These are phyloP conservation scores for Apaloderma vittatum DNA, from an alignment of 2,113 vertebrate genomes.

Conservation along the genomic window DNA sequence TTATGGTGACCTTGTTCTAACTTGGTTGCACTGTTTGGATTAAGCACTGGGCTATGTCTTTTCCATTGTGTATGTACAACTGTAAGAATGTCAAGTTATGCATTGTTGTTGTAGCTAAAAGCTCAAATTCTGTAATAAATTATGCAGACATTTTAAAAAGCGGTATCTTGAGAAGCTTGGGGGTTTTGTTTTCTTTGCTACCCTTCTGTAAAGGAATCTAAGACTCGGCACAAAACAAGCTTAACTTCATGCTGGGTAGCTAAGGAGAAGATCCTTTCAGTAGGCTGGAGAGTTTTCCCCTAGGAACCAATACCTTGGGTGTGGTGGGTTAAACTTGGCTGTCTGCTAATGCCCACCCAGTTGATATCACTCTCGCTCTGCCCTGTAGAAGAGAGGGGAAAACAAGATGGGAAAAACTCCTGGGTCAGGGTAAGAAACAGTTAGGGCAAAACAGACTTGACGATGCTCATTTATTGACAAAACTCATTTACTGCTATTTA, in stretches of 20 bases:
- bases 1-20: neutral
- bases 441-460: neutral
- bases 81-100: slow-evolving; percentile 53
- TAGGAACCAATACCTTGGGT: rapidly evolving
- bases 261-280: neutral
- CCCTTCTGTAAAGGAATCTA: rapidly evolving
- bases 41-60: slow-evolving; percentile 30
- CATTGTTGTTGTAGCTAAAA: slow-evolving; percentile 61
- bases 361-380: neutral
- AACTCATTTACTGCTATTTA: neutral
- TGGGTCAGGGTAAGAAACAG: neutral
- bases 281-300: rapidly evolving
- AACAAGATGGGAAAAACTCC: neutral
- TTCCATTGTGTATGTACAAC: slow-evolving; percentile 56
- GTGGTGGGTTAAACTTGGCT: neutral
- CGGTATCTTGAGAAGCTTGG: neutral
- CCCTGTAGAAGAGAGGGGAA: neutral
- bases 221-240: neutral
- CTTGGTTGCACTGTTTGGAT: slow-evolving; percentile 37
- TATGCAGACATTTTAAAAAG: slow-evolving; percentile 34
- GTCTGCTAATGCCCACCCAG: neutral
- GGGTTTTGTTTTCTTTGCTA: neutral
- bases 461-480: neutral
- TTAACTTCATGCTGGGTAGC: neutral
- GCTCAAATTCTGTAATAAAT: slow-evolving; percentile 48